Evolutionary conservation across 2,888 invertebrate genomes (phyloP), one percentile per base, ranked within the genome.

Genomic region (Neocrepidodera transversa): DNA sequence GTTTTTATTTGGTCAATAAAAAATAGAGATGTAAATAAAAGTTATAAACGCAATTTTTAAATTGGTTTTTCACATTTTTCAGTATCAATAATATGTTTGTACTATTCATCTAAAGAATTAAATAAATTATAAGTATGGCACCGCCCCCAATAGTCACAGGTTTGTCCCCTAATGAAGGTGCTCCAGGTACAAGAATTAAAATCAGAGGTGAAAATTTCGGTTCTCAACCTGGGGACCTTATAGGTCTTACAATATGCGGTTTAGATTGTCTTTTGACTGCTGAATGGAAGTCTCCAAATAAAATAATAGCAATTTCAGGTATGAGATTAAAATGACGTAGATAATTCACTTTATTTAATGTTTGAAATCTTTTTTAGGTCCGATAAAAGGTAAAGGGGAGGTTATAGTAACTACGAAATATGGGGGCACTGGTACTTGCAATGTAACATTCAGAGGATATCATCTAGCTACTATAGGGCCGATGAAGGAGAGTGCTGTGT

Each of bases 211-310:
- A 99, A 83, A 92, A 97, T 82, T 84, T 99, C 42, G 99, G 99
- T 16, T 85, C 82, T 30, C 90, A 88, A 71, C 88, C 88, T 2
- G 87, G 87, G 64, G 99, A 99, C 82, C 82, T 99, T 18, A 86
- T 91, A 72, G 96, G 94, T 53, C 81, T 99, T 6, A 91, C 90
- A 73, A 97, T 99, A 71, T 98, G 98, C 81, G 97, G 94, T 0
- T 92, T 93, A 67, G 97, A 99, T 76, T 98, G 98, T 75, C 81
- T 95, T 23, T 80, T 98, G 54, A 93, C 97, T 10, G 95, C 96
- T 0, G 97, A 98, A 84, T 99, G 99, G 99, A 95, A 96, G 76
- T 95, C 97, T 1, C 86, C 91, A 26, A 98, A 96, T 76, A 99
- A 99, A 83, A 96, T 99, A 64, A 89, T 97, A 49, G 97, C 97